These are phyloP conservation scores for Tetragnatha montana DNA, from an alignment of 2,888 invertebrate species.

Conservation along the genomic window DNA sequence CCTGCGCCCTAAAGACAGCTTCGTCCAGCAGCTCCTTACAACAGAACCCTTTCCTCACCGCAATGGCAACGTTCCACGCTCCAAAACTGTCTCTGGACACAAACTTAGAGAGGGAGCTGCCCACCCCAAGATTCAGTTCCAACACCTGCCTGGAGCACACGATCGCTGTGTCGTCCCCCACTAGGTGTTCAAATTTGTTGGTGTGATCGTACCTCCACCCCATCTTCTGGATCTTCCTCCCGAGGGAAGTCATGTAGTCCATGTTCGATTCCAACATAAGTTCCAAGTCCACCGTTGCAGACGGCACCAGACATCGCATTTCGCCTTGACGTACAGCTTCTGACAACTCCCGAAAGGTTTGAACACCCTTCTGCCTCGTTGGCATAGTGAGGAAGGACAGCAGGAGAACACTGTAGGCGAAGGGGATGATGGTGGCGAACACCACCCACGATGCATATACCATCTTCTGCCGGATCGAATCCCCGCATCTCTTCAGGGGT, in stretches of 20 bases:
- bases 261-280: constrained; percentile 1
- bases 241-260: not conserved
- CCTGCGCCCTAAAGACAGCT: not conserved
- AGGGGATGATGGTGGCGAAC: constrained; percentile 3
- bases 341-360: constrained; percentile 3
- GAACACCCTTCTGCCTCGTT: not conserved
- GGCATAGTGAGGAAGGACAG: constrained; percentile 21
- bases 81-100: constrained; percentile 32
- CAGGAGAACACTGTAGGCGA: constrained; percentile 15
- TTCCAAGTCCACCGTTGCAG: constrained; percentile 9
- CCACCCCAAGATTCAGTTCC: not conserved
- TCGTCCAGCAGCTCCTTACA: constrained; percentile 7
- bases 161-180: not conserved
- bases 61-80: constrained; percentile 11
- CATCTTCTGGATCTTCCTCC: not conserved
- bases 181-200: not conserved
- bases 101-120: not conserved
- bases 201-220: not conserved
- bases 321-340: constrained; percentile 4
- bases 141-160: not conserved
- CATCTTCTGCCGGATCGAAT: not conserved
- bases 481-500: not conserved
- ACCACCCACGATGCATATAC: not conserved
- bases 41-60: constrained; percentile 21
- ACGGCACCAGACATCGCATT: not conserved